phyloP scores from a whole-genome alignment of 1,140 invertebrate species.

The Ooceraea biroi region DNA sequence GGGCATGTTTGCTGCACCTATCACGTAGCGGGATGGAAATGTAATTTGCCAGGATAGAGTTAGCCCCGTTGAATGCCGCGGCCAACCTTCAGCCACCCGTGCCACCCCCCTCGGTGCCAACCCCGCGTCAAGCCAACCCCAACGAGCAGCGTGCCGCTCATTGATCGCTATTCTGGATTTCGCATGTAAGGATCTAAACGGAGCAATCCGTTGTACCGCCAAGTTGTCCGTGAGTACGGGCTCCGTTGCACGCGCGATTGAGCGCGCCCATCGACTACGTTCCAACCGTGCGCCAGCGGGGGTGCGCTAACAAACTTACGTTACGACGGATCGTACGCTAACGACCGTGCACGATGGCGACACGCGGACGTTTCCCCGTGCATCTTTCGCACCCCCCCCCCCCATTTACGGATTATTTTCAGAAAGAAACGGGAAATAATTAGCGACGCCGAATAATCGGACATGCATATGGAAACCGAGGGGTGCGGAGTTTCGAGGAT shows the following conservation, averaged over 20 bases:
- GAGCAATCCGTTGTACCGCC: slow-evolving; percentile 36
- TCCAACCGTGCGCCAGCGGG: neutral
- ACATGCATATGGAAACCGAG: slow-evolving; percentile 16
- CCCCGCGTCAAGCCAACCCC: slow-evolving; percentile 50
- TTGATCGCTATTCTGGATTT: slow-evolving; percentile 73
- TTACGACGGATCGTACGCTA: neutral
- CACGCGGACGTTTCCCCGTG: neutral
- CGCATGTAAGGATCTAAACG: slow-evolving; percentile 68
- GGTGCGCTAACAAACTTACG: neutral
- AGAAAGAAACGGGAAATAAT: slow-evolving; percentile 13
- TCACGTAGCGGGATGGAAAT: slow-evolving; percentile 79
- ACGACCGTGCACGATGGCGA: slow-evolving; percentile 9
- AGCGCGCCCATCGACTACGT: neutral
- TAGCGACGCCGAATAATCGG: slow-evolving; percentile 17
- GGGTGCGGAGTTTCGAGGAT: slow-evolving; percentile 67
- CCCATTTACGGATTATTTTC: too few relatives aligned
- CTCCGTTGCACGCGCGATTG: slow-evolving; percentile 44
- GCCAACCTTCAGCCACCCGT: slow-evolving; percentile 68
- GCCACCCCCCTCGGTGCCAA: slow-evolving; percentile 41
- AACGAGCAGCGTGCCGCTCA: slow-evolving; percentile 59
- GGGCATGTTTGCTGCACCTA: slow-evolving; percentile 78
- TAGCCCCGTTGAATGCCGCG: slow-evolving; percentile 77
- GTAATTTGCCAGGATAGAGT: slow-evolving; percentile 79
- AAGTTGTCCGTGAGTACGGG: too few relatives aligned
- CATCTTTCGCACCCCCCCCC: too few relatives aligned